These are phyloP conservation scores for Pollimyrus isidori DNA, from an alignment of 2,113 vertebrate species.

Conservation along the genomic window DNA sequence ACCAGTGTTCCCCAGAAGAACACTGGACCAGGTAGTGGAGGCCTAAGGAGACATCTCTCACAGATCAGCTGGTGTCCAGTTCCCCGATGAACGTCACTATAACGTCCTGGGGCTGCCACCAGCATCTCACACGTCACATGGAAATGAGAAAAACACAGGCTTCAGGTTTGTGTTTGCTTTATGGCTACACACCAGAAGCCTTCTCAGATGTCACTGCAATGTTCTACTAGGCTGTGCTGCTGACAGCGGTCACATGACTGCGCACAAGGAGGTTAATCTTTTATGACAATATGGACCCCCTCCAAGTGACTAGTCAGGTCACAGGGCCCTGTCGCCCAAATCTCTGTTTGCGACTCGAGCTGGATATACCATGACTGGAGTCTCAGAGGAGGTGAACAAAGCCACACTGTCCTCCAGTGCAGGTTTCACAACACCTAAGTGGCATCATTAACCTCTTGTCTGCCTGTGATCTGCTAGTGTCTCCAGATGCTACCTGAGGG, in stretches of 20 bases:
- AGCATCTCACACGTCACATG: neutral
- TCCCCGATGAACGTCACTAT: neutral
- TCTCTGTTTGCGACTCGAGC: neutral
- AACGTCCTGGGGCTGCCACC: neutral
- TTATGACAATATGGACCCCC: neutral
- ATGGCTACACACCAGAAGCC: neutral
- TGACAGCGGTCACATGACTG: too few species aligned
- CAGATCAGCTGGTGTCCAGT: neutral
- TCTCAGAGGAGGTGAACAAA: neutral
- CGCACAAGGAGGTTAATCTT: neutral
- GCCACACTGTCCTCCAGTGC: neutral
- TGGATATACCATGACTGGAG: neutral
- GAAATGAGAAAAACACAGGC: neutral
- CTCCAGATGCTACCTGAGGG: neutral
- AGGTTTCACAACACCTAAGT: neutral
- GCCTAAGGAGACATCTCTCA: neutral
- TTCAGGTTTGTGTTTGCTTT: neutral
- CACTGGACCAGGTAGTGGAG: neutral
- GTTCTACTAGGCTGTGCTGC: neutral
- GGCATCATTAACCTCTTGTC: neutral
- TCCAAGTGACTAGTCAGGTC: neutral
- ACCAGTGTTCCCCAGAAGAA: neutral
- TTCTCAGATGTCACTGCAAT: neutral
- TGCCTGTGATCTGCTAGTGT: neutral
- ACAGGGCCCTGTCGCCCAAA: neutral